Percentiles rank a stretch among this genome's conserved stretches.
Conservation (phyloP, 2,888 invertebrate species). For the Meandrusa payeni region DNA sequence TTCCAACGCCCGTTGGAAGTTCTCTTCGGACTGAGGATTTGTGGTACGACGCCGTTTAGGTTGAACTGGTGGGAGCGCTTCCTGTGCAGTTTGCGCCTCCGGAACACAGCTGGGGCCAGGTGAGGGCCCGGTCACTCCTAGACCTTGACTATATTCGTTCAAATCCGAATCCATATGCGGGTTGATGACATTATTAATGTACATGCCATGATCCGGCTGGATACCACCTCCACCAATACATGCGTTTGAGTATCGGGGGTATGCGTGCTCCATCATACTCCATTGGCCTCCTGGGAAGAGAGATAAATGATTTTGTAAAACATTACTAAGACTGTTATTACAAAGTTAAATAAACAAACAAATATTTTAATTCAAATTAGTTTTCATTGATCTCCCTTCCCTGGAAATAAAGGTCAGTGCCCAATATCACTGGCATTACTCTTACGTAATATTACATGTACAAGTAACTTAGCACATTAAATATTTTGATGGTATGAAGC, state of each 20-base stretch:
- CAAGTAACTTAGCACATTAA: no score
- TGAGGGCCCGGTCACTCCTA: conserved; percentile 62
- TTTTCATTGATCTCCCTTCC: conserved; percentile 78
- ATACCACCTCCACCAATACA: conserved; percentile 82
- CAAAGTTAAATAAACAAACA: conserved; percentile 31
- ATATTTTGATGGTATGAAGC: no score
- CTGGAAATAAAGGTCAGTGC: conserved; percentile 54
- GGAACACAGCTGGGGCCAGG: conserved; percentile 57
- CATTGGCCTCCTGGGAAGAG: conserved; percentile 91
- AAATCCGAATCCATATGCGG: conserved; percentile 57
- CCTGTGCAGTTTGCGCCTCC: conserved; percentile 49
- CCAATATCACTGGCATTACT: conserved; percentile 20
- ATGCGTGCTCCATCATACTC: conserved; percentile 91
- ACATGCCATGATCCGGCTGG: conserved; percentile 80
- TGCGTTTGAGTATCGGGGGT: conserved; percentile 86
- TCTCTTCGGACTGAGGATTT: conserved; percentile 91
- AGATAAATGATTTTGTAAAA: conserved; percentile 76
- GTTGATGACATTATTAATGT: conserved; percentile 77
- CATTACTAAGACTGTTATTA: conserved; percentile 34
- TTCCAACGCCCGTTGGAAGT: conserved; percentile 89
- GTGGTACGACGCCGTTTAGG: conserved; percentile 86
- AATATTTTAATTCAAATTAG: conserved; percentile 25
- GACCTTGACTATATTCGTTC: conserved; percentile 60
- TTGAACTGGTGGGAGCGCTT: conserved; percentile 49
- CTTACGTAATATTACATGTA: no score